A percentile compares a stretch with the other conserved stretches of the same genome.
These are phyloP conservation scores for Nothocercus nigrocapillus DNA, from an alignment of 2,113 vertebrate genomes.

Conservation along the genomic window DNA sequence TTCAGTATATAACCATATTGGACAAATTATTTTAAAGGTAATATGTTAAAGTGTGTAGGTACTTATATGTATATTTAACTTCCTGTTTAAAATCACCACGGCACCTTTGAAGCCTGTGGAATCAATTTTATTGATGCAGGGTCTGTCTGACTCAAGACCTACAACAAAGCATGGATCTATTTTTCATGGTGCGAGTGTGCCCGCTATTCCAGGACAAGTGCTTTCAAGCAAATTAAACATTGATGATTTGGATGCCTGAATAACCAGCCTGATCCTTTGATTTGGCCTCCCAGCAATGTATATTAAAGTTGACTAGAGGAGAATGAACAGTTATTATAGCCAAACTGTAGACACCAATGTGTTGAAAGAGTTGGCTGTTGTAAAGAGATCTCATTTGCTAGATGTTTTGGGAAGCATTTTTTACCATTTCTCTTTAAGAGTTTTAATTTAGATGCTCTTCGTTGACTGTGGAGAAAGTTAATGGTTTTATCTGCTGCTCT, in stretches of 20 bases:
- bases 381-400: neutral
- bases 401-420: neutral
- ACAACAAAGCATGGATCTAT: neutral
- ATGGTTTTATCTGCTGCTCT: neutral
- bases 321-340: neutral
- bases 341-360: neutral
- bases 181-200: neutral
- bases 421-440: neutral
- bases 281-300: neutral
- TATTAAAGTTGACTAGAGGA: neutral
- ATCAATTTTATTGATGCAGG: neutral
- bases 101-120: neutral
- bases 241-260: constrained; percentile 4
- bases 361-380: neutral
- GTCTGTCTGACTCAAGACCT: neutral
- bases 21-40: neutral
- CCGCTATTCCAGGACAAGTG: neutral
- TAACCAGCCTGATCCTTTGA: constrained; percentile 6
- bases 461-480: neutral
- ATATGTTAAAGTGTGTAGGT: neutral
- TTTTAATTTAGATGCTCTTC: constrained; percentile 19
- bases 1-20: neutral
- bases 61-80: neutral
- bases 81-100: neutral
- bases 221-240: constrained; percentile 47